Evolutionary conservation across 2,797 vertebrate species (phyloP).

Genomic region (Poecile montanus): DNA sequence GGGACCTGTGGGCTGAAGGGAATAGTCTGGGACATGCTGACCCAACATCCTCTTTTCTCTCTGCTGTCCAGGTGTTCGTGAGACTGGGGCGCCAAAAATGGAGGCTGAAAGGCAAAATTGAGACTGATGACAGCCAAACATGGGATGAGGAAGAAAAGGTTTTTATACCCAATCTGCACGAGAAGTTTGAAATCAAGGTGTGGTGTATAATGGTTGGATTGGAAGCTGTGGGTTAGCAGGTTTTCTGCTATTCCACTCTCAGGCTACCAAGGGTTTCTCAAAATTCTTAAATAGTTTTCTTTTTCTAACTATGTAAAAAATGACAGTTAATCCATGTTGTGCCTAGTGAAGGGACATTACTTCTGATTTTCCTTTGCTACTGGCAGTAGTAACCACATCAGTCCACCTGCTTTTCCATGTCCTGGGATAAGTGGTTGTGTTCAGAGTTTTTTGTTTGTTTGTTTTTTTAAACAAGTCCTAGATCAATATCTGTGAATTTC

Average conservation of each 20-base stretch:
- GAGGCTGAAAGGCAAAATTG: constrained; percentile 90
- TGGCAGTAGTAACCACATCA: not conserved
- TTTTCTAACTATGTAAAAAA: not conserved
- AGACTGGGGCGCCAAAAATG: constrained; percentile 91
- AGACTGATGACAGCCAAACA: constrained; percentile 89
- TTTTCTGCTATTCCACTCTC: not conserved
- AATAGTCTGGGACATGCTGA: fast-evolving
- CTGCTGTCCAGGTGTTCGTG: constrained; percentile 83
- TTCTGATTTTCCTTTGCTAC: not conserved
- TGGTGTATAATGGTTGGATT: constrained; percentile 20
- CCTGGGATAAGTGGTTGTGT: not conserved
- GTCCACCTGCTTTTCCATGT: not conserved
- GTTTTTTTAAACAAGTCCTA: not conserved
- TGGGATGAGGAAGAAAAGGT: constrained; percentile 94
- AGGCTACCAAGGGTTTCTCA: not conserved
- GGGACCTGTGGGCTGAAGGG: not conserved
- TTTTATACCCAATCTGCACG: constrained; percentile 89
- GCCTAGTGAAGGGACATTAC: not conserved
- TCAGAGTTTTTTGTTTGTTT: not conserved
- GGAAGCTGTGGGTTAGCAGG: not conserved
- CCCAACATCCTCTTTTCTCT: fast-evolving
- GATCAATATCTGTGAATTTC: not conserved
- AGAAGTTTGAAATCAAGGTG: constrained; percentile 96
- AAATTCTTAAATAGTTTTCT: not conserved
- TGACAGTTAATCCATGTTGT: not conserved